Evolutionary conservation across 2,888 invertebrate genomes (phyloP).

Genomic region (Drosophila eohydei): DNA sequence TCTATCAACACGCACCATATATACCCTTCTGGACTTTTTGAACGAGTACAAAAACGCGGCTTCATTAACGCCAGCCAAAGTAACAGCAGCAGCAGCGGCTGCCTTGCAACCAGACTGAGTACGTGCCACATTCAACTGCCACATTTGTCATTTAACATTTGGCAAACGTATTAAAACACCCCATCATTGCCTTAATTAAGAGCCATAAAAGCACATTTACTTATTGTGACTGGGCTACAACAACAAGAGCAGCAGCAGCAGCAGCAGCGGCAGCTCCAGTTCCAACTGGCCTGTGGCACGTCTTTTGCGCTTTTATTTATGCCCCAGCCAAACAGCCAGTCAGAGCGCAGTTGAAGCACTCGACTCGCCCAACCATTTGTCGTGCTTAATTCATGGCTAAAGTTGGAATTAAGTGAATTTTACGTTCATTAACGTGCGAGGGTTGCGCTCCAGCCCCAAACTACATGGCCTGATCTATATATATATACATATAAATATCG

Average conservation of each 20-base stretch:
- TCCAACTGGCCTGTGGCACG: conserved; percentile 45
- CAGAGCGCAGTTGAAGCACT: conserved; percentile 16
- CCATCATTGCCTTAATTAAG: conserved; percentile 85
- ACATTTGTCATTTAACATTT: conserved; percentile 82
- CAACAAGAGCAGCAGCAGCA: neutral
- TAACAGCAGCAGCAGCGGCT: conserved; percentile 5
- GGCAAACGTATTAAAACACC: conserved; percentile 85
- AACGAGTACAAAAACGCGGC: conserved; percentile 48
- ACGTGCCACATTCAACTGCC: conserved; percentile 55
- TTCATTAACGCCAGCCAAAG: conserved; percentile 59
- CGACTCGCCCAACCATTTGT: conserved; percentile 65
- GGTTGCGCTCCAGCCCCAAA: conserved; percentile 53
- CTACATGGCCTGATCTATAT: neutral
- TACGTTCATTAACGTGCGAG: conserved; percentile 83
- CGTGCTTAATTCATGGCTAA: conserved; percentile 83
- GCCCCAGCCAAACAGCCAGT: conserved; percentile 27
- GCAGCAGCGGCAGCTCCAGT: neutral
- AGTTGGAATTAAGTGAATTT: conserved; percentile 84
- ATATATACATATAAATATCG: neutral
- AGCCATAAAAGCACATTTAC: conserved; percentile 85
- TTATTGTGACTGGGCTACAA: conserved; percentile 66
- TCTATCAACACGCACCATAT: neutral
- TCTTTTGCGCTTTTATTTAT: conserved; percentile 76
- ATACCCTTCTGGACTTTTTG: neutral
- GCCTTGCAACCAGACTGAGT: conserved; percentile 11